These are phyloP conservation scores for Entelurus aequoreus DNA, from an alignment of 2,113 vertebrate genomes.

Conservation along the genomic window DNA sequence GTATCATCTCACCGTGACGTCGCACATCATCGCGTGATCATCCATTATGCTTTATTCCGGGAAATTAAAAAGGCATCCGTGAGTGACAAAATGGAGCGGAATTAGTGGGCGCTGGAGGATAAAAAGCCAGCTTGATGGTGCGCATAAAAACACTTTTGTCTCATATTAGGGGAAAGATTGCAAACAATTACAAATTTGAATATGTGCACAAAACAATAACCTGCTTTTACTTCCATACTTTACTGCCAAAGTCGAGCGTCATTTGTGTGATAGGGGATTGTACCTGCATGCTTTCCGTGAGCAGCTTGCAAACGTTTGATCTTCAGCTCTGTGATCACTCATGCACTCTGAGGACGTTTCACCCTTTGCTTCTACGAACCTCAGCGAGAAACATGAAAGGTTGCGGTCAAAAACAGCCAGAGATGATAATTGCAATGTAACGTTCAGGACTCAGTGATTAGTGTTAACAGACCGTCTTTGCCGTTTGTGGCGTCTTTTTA, in stretches of 20 bases:
- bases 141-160: background rate
- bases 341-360: conserved; percentile 76
- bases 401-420: too few species aligned
- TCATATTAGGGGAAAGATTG: background rate
- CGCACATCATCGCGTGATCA: conserved; percentile 12
- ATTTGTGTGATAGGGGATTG: too few species aligned
- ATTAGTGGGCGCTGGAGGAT: background rate
- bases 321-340: conserved; percentile 75
- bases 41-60: conserved; percentile 8
- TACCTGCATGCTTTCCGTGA: background rate
- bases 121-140: conserved; percentile 4
- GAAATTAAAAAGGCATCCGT: conserved; percentile 29
- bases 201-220: background rate
- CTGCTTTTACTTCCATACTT: background rate
- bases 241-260: background rate
- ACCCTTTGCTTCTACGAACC: conserved; percentile 79
- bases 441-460: too few species aligned
- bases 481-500: too few species aligned
- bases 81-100: conserved; percentile 30
- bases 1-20: background rate
- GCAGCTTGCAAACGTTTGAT: conserved; percentile 68
- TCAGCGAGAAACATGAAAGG: conserved; percentile 25
- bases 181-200: conserved; percentile 6
- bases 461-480: too few species aligned
- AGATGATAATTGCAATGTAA: too few species aligned